Evolutionary conservation across 1,140 invertebrate species (phyloP).

Genomic region (Pseudobourletiella spinata): DNA sequence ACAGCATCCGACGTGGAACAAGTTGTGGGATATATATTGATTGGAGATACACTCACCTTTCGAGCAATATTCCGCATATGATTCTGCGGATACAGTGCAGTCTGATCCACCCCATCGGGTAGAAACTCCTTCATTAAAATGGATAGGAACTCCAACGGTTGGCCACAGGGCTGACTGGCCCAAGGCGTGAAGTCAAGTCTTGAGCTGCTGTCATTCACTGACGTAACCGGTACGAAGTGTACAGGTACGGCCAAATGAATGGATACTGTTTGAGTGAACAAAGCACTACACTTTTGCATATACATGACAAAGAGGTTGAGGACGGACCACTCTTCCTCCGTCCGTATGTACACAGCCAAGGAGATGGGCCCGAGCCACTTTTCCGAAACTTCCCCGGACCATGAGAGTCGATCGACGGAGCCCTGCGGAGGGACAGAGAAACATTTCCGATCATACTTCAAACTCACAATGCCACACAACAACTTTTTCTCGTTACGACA

Average conservation of each 20-base stretch:
- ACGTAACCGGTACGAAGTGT: not conserved
- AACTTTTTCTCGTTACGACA: too few species aligned
- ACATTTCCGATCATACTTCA: not conserved
- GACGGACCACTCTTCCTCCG: slow-evolving; percentile 19
- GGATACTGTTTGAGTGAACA: slow-evolving; percentile 30
- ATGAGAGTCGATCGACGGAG: slow-evolving; percentile 26
- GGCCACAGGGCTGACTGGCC: slow-evolving; percentile 19
- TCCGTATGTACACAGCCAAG: slow-evolving; percentile 22
- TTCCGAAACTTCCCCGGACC: slow-evolving; percentile 29
- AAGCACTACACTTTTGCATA: slow-evolving; percentile 27
- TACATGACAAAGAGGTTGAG: slow-evolving; percentile 23
- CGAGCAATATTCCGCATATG: slow-evolving; percentile 72
- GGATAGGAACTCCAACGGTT: slow-evolving; percentile 23
- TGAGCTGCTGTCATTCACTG: slow-evolving; percentile 4
- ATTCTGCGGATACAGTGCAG: slow-evolving; percentile 64
- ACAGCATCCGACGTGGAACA: too few species aligned
- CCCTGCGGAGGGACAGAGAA: slow-evolving; percentile 12
- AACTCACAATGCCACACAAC: too few species aligned
- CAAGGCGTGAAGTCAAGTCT: slow-evolving; percentile 15
- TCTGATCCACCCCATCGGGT: slow-evolving; percentile 21
- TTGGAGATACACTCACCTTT: too few species aligned
- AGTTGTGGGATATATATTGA: too few species aligned
- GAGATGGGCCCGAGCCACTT: slow-evolving; percentile 33
- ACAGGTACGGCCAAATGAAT: slow-evolving; percentile 30
- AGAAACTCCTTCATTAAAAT: slow-evolving; percentile 19